These are phyloP conservation scores for Pluvialis apricaria DNA, from an alignment of 2,113 vertebrate genomes.

Conservation along the genomic window DNA sequence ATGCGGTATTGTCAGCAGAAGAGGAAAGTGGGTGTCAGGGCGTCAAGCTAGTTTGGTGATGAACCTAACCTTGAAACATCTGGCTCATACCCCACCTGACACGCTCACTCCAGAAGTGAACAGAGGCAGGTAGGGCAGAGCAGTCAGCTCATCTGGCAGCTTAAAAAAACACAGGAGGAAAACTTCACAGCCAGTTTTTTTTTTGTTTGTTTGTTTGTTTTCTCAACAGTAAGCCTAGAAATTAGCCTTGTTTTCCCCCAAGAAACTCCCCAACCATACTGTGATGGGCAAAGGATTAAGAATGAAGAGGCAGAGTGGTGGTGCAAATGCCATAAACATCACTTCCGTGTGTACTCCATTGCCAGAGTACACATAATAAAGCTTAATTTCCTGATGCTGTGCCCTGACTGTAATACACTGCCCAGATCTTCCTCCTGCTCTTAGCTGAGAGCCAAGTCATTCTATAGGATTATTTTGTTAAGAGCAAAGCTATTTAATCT, in stretches of 20 bases:
- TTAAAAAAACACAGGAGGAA: neutral
- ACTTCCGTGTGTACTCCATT: fast-evolving
- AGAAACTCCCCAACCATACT: neutral
- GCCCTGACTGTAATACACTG: constrained; percentile 29
- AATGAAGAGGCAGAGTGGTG: neutral
- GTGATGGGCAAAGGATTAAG: neutral
- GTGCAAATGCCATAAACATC: neutral
- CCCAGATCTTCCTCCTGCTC: constrained; percentile 50
- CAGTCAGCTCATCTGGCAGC: neutral
- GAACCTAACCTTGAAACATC: neutral
- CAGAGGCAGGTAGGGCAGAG: neutral
- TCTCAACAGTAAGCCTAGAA: neutral
- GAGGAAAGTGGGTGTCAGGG: neutral
- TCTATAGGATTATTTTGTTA: constrained; percentile 19
- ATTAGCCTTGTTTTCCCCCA: neutral
- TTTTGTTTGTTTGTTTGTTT: neutral
- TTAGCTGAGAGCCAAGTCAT: neutral
- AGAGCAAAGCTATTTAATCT: constrained; percentile 10
- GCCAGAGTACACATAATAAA: constrained; percentile 21
- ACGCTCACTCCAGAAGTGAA: fast-evolving
- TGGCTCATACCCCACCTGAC: neutral
- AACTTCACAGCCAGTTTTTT: neutral
- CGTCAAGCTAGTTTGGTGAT: neutral
- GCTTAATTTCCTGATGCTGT: constrained; percentile 37
- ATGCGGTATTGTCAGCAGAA: neutral